Percentiles rank a stretch among this genome's conserved stretches.
phyloP scores from a whole-genome alignment of 2,888 invertebrate species.

The Dolomedes plantarius region DNA sequence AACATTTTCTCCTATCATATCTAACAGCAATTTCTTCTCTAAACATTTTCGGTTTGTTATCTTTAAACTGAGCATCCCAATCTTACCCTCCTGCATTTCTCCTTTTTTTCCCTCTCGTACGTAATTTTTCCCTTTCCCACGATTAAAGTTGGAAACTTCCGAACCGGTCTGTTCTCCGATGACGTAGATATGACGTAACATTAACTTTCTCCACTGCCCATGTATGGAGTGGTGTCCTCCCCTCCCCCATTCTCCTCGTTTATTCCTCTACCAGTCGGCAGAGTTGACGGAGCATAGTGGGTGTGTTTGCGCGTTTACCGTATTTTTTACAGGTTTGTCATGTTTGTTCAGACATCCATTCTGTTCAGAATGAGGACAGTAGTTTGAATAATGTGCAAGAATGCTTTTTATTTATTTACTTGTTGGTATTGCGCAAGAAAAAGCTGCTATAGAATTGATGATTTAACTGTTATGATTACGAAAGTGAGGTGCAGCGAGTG shows the following conservation, averaged over 20 bases:
- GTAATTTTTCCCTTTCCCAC: conserved; percentile 1
- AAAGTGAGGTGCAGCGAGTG: no score
- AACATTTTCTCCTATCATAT: background rate
- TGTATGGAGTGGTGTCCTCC: conserved; percentile 46
- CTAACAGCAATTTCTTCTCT: background rate
- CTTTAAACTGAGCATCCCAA: background rate
- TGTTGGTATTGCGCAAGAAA: background rate
- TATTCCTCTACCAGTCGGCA: background rate
- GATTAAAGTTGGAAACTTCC: background rate
- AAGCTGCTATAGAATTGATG: no score
- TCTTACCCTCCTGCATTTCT: background rate
- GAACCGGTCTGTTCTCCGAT: conserved; percentile 15
- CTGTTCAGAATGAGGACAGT: conserved; percentile 9
- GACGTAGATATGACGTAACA: conserved; percentile 36
- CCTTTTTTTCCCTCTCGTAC: background rate
- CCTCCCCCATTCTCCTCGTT: background rate
- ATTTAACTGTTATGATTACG: no score
- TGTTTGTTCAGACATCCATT: conserved; percentile 12
- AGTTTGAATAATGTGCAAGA: background rate
- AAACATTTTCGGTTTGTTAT: conserved; percentile 6
- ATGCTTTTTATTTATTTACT: background rate
- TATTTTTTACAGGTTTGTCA: conserved; percentile 20
- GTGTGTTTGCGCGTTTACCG: conserved; percentile 52
- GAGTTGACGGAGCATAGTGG: conserved; percentile 29
- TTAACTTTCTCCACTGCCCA: conserved; percentile 50